Percentiles rank a stretch among this genome's conserved stretches.
Conservation (phyloP, 2,797 vertebrate species). For the Microctenopoma lineatum region DNA sequence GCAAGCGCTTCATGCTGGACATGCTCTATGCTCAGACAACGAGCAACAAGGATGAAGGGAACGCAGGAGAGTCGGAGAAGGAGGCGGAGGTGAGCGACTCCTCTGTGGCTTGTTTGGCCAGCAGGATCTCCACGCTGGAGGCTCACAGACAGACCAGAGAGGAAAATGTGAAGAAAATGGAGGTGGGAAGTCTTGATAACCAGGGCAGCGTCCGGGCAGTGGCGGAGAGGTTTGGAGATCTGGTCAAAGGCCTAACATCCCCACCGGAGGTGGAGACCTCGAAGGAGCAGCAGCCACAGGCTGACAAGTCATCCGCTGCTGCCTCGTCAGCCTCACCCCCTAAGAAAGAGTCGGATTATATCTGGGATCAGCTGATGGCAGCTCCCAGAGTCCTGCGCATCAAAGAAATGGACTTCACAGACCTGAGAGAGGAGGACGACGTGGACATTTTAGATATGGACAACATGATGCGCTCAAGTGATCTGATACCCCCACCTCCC, state of each 20-base stretch:
- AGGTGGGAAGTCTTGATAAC: slow-evolving; percentile 90
- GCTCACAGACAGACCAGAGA: slow-evolving; percentile 88
- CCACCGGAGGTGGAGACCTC: slow-evolving; percentile 80
- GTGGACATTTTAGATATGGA: slow-evolving; percentile 91
- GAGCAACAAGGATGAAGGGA: slow-evolving; percentile 77
- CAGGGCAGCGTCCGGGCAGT: slow-evolving; percentile 92
- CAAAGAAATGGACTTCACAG: slow-evolving; percentile 98
- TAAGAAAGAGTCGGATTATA: slow-evolving; percentile 96
- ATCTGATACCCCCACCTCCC: slow-evolving; percentile 87
- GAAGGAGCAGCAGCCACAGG: slow-evolving; percentile 80
- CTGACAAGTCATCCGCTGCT: slow-evolving; percentile 73
- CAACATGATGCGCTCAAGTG: slow-evolving; percentile 81
- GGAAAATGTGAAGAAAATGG: slow-evolving; percentile 88
- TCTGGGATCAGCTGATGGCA: slow-evolving; percentile 98
- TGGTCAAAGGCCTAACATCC: slow-evolving; percentile 84
- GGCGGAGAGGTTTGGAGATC: slow-evolving; percentile 91
- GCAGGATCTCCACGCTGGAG: slow-evolving; percentile 92
- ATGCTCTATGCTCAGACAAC: slow-evolving; percentile 94
- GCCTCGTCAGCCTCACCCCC: slow-evolving; percentile 67
- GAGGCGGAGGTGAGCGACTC: slow-evolving; percentile 81
- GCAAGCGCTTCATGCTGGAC: slow-evolving; percentile 95
- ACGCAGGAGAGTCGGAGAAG: slow-evolving; percentile 80
- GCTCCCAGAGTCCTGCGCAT: slow-evolving; percentile 93
- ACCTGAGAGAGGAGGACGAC: slow-evolving; percentile 94
- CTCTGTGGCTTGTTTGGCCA: slow-evolving; percentile 87